Evolutionary conservation across 2,888 invertebrate genomes (phyloP).

Genomic region (Morpho deidamia): DNA sequence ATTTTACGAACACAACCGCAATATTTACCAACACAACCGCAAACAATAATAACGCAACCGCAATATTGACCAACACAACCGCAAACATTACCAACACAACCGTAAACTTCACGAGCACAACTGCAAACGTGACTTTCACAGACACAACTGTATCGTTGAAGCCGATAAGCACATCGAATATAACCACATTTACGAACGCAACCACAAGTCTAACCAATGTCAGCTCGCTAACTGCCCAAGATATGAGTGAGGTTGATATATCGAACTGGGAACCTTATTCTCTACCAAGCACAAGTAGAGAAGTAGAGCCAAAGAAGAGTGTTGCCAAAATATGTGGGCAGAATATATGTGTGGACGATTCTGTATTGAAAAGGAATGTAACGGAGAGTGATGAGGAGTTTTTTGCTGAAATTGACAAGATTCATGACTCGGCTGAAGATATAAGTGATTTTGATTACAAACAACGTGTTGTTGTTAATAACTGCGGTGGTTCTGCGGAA

Average conservation of each 20-base stretch:
- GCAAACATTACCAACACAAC: not conserved
- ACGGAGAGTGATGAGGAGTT: slow-evolving; percentile 60
- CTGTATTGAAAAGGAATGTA: slow-evolving; percentile 47
- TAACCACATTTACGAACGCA: slow-evolving; percentile 7
- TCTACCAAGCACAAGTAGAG: slow-evolving; percentile 51
- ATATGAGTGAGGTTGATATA: slow-evolving; percentile 41
- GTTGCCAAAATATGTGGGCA: slow-evolving; percentile 68
- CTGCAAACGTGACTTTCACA: not conserved
- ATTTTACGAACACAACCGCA: not conserved
- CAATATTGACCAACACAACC: not conserved
- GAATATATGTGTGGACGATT: slow-evolving; percentile 69
- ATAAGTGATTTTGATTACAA: slow-evolving; percentile 34
- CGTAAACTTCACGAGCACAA: not conserved
- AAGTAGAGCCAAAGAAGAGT: slow-evolving; percentile 36
- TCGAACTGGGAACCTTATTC: slow-evolving; percentile 52
- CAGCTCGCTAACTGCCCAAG: slow-evolving; percentile 6
- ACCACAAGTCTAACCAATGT: slow-evolving; percentile 1
- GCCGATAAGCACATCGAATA: not conserved
- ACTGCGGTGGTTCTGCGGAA: slow-evolving; percentile 25
- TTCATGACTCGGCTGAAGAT: slow-evolving; percentile 31
- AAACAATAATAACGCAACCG: slow-evolving; percentile 17
- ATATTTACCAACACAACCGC: slow-evolving; percentile 2
- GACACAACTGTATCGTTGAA: not conserved
- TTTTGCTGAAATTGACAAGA: slow-evolving; percentile 49
- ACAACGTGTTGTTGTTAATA: slow-evolving; percentile 49